A percentile compares a stretch with the other conserved stretches of the same genome.
Conservation (phyloP, 2,888 invertebrate genomes). For the Nomada ferruginata region DNA sequence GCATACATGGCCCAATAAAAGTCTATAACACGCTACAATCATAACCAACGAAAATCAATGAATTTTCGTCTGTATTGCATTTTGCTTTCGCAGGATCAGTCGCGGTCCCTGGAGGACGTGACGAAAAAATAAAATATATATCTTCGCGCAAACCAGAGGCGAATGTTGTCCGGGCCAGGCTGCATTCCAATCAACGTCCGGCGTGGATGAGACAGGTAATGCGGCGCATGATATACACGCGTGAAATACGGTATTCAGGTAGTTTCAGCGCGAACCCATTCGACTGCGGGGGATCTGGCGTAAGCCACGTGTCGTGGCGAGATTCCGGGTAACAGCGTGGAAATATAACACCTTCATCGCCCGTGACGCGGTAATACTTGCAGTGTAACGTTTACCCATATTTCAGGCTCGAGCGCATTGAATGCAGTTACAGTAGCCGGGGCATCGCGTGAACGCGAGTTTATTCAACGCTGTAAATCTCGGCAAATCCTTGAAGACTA, state of each 20-base stretch:
- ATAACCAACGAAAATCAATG: not conserved
- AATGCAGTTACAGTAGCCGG: constrained; percentile 45
- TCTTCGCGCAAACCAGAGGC: constrained; percentile 23
- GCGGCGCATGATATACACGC: constrained; percentile 38
- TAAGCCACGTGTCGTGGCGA: constrained; percentile 52
- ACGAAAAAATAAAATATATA: constrained; percentile 33
- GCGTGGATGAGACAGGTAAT: constrained; percentile 42
- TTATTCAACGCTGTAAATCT: constrained; percentile 57
- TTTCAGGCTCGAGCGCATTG: constrained; percentile 54
- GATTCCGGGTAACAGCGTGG: constrained; percentile 56
- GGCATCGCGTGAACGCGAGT: constrained; percentile 45
- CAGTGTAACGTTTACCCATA: constrained; percentile 58
- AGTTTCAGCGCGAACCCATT: constrained; percentile 53
- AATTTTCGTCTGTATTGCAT: not conserved
- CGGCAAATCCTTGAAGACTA: constrained; percentile 54
- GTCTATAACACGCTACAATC: too few relatives aligned
- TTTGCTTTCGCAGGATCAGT: not conserved
- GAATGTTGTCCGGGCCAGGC: constrained; percentile 15
- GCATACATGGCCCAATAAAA: too few relatives aligned
- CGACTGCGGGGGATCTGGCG: constrained; percentile 44
- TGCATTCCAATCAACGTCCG: constrained; percentile 64
- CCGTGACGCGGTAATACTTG: constrained; percentile 59
- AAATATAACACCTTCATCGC: constrained; percentile 59
- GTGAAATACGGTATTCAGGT: constrained; percentile 69
- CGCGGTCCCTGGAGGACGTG: not conserved